Evolutionary conservation across 2,888 invertebrate genomes (phyloP).

Genomic region (Xylota segnis): DNA sequence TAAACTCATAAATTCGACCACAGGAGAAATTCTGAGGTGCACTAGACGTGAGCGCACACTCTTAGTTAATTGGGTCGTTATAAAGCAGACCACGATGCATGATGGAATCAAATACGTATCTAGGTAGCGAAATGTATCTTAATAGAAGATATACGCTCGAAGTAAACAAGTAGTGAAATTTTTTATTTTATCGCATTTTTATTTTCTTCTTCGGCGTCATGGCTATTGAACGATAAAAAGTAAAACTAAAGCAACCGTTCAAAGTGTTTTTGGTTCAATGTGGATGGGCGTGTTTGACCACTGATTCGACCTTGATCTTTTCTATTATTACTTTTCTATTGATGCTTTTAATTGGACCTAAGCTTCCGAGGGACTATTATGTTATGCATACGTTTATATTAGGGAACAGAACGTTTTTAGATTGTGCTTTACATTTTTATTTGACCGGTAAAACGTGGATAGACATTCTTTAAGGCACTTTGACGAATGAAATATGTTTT

Average conservation of each 20-base stretch:
- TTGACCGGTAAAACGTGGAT: no score
- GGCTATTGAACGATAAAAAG: slow-evolving; percentile 38
- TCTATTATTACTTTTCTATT: neutral
- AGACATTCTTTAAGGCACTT: no score
- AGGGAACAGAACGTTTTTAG: no score
- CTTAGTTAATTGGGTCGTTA: slow-evolving; percentile 63
- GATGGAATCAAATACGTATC: slow-evolving; percentile 49
- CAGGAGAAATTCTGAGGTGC: slow-evolving; percentile 67
- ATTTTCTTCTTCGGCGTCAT: slow-evolving; percentile 28
- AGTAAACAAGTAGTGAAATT: slow-evolving; percentile 69
- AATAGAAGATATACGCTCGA: slow-evolving; percentile 8
- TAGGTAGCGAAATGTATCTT: slow-evolving; percentile 16
- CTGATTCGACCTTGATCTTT: slow-evolving; percentile 33
- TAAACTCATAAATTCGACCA: slow-evolving; percentile 36
- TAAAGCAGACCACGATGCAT: slow-evolving; percentile 38
- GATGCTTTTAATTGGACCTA: neutral
- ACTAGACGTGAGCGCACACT: slow-evolving; percentile 31
- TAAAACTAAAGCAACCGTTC: slow-evolving; percentile 34
- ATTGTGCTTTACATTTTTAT: no score
- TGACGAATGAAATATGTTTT: no score
- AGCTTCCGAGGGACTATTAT: neutral
- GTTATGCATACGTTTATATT: neutral
- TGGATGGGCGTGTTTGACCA: slow-evolving; percentile 5
- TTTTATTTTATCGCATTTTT: slow-evolving; percentile 39
- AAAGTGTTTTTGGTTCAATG: slow-evolving; percentile 1